Percentiles rank a stretch among this genome's conserved stretches.
These are phyloP conservation scores for Raja brachyura DNA, from an alignment of 2,113 vertebrate species.

Conservation along the genomic window DNA sequence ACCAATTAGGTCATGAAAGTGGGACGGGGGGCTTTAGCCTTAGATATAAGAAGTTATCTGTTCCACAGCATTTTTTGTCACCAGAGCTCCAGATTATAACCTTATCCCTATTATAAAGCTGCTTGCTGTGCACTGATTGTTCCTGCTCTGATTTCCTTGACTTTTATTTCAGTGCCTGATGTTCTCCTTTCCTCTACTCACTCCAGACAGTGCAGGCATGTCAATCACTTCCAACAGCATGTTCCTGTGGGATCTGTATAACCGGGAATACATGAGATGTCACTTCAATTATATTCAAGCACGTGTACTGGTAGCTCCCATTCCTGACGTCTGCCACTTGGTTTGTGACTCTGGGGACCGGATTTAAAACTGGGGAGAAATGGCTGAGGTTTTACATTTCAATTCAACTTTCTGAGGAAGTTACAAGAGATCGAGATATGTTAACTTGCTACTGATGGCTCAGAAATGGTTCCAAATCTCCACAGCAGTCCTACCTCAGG, in stretches of 20 bases:
- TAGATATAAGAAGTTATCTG: neutral
- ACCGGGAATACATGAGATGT: neutral
- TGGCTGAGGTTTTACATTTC: neutral
- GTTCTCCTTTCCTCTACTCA: neutral
- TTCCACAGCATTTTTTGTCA: neutral
- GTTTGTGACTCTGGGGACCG: neutral
- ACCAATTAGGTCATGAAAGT: too few species aligned
- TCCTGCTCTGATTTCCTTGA: too few species aligned
- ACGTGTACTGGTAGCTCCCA: neutral
- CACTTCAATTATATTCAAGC: neutral
- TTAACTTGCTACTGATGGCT: neutral
- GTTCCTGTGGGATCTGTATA: neutral
- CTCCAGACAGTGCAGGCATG: neutral
- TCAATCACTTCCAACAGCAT: neutral
- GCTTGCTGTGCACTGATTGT: neutral
- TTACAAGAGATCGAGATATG: neutral
- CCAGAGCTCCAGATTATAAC: neutral
- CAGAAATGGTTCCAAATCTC: neutral
- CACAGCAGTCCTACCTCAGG: neutral
- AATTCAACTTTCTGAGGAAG: neutral
- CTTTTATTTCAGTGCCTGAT: neutral
- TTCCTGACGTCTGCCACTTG: neutral
- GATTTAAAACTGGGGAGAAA: neutral
- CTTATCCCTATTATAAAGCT: neutral
- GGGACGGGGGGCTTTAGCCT: too few species aligned